These are phyloP conservation scores for Benthosema pterotum DNA, from an alignment of 2,797 vertebrate genomes.

Conservation along the genomic window DNA sequence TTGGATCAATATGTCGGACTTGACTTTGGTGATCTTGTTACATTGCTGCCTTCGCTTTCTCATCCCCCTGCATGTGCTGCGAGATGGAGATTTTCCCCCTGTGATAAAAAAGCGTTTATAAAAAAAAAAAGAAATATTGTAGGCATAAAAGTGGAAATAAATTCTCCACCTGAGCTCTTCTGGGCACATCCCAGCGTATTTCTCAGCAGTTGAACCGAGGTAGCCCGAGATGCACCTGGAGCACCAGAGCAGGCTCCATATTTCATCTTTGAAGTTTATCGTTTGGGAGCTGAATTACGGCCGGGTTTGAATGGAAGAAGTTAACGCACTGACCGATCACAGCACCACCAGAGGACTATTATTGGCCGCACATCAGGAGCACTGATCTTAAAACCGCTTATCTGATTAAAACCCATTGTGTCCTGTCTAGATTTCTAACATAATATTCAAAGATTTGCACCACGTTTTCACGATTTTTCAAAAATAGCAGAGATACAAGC, in stretches of 20 bases:
- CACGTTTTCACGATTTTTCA: too few species aligned
- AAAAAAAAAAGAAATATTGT: background rate
- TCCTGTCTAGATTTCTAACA: too few species aligned
- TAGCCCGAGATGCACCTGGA: slow-evolving; percentile 56
- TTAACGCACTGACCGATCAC: slow-evolving; percentile 37
- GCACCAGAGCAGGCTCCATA: slow-evolving; percentile 45
- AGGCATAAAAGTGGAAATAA: slow-evolving; percentile 7
- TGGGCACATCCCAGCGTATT: background rate
- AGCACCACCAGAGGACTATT: slow-evolving; percentile 56
- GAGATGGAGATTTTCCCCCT: background rate
- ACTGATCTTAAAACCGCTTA: slow-evolving; percentile 17
- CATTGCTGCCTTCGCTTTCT: background rate
- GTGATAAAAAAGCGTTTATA: background rate
- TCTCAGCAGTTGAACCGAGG: background rate
- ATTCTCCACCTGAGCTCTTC: background rate
- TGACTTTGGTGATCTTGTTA: background rate
- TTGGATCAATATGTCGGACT: background rate
- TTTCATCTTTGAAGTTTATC: slow-evolving; percentile 49
- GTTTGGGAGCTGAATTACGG: slow-evolving; percentile 40
- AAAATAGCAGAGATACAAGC: too few species aligned
- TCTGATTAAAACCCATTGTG: background rate
- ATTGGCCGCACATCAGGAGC: background rate
- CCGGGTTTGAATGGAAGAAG: slow-evolving; percentile 52
- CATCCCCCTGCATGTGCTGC: background rate
- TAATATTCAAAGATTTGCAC: too few species aligned